Conservation (phyloP, 2,797 vertebrate species). For the Pantherophis vulpinus region DNA sequence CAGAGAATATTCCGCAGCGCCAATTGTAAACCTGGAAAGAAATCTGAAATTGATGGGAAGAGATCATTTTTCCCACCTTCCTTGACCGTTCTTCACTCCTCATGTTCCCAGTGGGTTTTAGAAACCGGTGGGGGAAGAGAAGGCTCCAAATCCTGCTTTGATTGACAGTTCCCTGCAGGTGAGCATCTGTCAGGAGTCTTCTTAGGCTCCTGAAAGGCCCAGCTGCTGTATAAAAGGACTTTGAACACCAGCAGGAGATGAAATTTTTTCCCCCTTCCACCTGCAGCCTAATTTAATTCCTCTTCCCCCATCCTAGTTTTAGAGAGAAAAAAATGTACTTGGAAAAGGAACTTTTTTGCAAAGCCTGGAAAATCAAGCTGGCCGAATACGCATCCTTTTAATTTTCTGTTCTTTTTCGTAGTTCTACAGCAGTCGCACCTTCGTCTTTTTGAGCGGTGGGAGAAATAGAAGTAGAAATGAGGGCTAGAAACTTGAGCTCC, state of each 20-base stretch:
- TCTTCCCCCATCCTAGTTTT: not conserved
- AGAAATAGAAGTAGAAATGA: not conserved
- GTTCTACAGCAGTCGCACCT: not conserved
- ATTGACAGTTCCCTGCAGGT: slow-evolving; percentile 5
- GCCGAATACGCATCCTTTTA: not conserved
- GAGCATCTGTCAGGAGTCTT: not conserved
- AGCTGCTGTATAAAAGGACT: not conserved
- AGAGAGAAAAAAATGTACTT: not conserved
- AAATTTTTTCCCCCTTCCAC: fast-evolving
- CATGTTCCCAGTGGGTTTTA: not conserved
- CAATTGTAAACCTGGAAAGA: not conserved
- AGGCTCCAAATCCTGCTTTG: not conserved
- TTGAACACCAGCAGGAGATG: not conserved
- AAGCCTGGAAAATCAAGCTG: not conserved
- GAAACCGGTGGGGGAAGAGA: not conserved
- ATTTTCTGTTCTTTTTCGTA: not conserved
- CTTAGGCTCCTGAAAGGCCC: not conserved
- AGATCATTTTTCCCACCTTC: not conserved
- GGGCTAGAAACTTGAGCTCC: not conserved
- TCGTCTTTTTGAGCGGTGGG: not conserved
- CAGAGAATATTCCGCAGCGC: not conserved
- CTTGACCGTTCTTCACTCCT: not conserved
- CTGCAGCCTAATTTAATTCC: not conserved
- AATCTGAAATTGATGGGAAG: not conserved
- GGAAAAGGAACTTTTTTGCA: not conserved